A percentile compares a stretch with the other conserved stretches of the same genome.
Conservation (phyloP, 2,888 invertebrate species). For the Apotomis turbidana region DNA sequence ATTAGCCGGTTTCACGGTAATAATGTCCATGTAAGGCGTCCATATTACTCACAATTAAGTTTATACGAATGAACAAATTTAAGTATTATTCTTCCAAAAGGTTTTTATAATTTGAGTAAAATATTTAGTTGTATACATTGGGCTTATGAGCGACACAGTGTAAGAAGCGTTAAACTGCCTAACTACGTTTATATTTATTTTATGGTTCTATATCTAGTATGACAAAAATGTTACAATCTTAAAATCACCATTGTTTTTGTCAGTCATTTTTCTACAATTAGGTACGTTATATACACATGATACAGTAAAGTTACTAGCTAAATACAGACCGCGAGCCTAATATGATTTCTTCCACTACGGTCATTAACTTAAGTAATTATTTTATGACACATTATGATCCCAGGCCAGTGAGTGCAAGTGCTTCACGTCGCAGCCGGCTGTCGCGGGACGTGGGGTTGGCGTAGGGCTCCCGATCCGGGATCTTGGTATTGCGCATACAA, state of each 20-base stretch:
- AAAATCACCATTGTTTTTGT: conserved; percentile 66
- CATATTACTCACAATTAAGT: too few species aligned
- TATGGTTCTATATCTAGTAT: conserved; percentile 47
- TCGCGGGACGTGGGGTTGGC: too few species aligned
- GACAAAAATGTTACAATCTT: conserved; percentile 53
- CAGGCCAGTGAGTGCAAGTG: too few species aligned
- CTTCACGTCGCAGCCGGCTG: too few species aligned
- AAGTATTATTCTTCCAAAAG: too few species aligned
- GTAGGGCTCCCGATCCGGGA: too few species aligned
- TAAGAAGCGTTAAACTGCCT: not conserved
- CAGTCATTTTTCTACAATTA: conserved; percentile 64
- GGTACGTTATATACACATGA: conserved; percentile 55
- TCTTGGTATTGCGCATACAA: too few species aligned
- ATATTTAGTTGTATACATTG: too few species aligned
- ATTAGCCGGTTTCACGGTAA: too few species aligned
- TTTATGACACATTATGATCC: not conserved
- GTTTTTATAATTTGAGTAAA: too few species aligned
- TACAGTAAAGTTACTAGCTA: conserved; percentile 45
- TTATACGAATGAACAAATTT: too few species aligned
- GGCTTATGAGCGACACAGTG: not conserved
- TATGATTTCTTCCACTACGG: conserved; percentile 1
- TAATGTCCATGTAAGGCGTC: too few species aligned
- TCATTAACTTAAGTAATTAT: not conserved
- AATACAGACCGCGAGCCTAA: conserved; percentile 38
- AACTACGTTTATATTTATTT: conserved; percentile 25